phyloP scores from a whole-genome alignment of 1,140 invertebrate genomes.

The Laupala kohalensis region DNA sequence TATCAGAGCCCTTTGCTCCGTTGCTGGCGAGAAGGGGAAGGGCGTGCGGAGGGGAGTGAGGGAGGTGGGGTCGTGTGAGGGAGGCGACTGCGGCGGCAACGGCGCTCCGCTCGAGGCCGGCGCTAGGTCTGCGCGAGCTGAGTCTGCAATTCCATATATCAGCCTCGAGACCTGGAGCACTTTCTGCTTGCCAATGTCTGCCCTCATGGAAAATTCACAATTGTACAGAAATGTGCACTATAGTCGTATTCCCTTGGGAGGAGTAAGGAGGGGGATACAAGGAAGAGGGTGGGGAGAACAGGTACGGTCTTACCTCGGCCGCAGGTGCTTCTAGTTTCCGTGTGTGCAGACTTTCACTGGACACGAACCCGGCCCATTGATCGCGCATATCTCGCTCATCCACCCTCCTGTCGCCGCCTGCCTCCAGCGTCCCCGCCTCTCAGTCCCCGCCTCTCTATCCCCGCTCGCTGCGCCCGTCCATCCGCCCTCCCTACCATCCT shows the following conservation, averaged over 20 bases:
- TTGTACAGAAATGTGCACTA: conserved; percentile 4
- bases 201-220: conserved; percentile 8
- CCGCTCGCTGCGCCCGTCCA: background rate
- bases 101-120: background rate
- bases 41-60: background rate
- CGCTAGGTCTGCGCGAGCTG: background rate
- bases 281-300: background rate
- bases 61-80: background rate
- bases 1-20: conserved; percentile 6
- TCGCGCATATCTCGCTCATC: background rate
- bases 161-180: conserved; percentile 1
- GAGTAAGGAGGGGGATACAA: background rate
- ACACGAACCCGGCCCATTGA: background rate
- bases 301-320: background rate
- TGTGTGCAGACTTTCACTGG: background rate
- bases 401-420: background rate
- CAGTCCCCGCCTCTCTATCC: too few species aligned
- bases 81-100: background rate
- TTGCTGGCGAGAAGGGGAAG: background rate
- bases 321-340: background rate
- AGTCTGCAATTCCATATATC: conserved; percentile 9
- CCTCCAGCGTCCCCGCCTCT: background rate
- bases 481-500: too few species aligned
- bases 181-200: conserved; percentile 5
- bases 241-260: background rate